Percentiles rank a stretch among this genome's conserved stretches.
Conservation (phyloP, 2,113 vertebrate genomes). For the Eubucco bourcierii region DNA sequence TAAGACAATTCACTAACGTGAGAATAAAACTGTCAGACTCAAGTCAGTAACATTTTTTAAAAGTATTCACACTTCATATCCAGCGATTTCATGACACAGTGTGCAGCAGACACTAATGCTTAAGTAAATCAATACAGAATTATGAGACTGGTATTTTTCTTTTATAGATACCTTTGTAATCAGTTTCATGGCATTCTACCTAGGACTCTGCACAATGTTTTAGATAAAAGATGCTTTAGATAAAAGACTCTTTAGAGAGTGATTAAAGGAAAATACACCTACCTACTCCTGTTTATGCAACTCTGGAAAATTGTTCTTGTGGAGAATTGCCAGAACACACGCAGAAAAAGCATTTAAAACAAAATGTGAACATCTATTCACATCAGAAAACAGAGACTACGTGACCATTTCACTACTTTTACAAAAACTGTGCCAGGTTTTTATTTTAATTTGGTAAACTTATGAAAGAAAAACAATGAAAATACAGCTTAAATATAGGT, state of each 20-base stretch:
- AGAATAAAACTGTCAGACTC: conserved; percentile 12
- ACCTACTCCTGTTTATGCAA: not conserved
- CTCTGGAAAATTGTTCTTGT: not conserved
- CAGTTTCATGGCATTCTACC: not conserved
- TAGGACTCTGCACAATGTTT: not conserved
- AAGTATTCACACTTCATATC: not conserved
- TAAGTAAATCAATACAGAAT: conserved; percentile 13
- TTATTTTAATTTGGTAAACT: not conserved
- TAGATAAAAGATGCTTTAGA: not conserved
- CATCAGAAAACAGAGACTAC: not conserved
- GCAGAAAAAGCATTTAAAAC: not conserved
- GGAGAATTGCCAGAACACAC: not conserved
- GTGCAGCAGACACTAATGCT: not conserved
- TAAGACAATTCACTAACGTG: not conserved
- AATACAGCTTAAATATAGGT: accelerated
- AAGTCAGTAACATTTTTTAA: conserved; percentile 33
- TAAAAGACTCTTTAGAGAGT: not conserved
- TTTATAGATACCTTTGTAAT: not conserved
- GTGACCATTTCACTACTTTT: not conserved
- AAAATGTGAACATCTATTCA: not conserved
- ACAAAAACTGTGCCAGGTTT: not conserved
- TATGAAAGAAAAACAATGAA: not conserved
- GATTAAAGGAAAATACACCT: not conserved
- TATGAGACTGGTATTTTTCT: not conserved
- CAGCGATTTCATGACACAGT: not conserved